Evolutionary conservation across 2,113 vertebrate genomes (phyloP), one percentile per base, ranked within the genome.

Genomic region (Sinosuthora webbiana): DNA sequence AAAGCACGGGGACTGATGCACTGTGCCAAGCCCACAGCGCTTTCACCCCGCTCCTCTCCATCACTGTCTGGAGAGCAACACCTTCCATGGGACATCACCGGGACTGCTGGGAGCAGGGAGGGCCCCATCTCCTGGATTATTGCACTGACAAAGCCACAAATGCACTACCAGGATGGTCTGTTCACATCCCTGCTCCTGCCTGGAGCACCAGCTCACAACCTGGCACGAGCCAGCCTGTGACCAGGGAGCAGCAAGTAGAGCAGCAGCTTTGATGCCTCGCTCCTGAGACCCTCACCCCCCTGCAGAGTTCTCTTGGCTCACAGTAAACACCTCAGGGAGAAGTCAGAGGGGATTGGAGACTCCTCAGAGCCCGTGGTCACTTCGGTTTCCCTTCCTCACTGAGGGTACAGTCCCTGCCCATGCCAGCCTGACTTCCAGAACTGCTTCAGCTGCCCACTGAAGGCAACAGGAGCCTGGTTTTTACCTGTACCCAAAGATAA

Each of bases 41-140:
- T 62, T 59, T 41, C 45, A 25, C 15, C 7, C 35, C 1, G 0
- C 65, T 52, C 41, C 75, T 74, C 41, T 65, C 65, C 41, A 47
- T 55, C 20, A 24, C 35, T 44, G 9, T 15, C 39, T 21, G 28
- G 39, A 20, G 15, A 79, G 9, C 56, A 63, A 8, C 1, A 47
- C 35, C 42, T 59, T 19, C 13, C 23, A 5, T 22, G 7, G 49
- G 28, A 42, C 49, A 57, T 19, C 59, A 18, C 0, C 0, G 33
- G 33, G 10, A 24, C 55, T 39, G 49, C 4, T 42, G 45, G 23
- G 41, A 70, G 80, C 52, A 71, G 37, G 33, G 15, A 64, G 53
- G 39, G 45, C 25, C 25, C n/a, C 10, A 4, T 9, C 28, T 37
- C 31, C 37, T 28, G 13, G 59, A 37, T 19, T 11, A n/a, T 15